A percentile compares a stretch with the other conserved stretches of the same genome.
These are phyloP conservation scores for Procambarus virginalis DNA, from an alignment of 1,140 invertebrate genomes.

Conservation along the genomic window DNA sequence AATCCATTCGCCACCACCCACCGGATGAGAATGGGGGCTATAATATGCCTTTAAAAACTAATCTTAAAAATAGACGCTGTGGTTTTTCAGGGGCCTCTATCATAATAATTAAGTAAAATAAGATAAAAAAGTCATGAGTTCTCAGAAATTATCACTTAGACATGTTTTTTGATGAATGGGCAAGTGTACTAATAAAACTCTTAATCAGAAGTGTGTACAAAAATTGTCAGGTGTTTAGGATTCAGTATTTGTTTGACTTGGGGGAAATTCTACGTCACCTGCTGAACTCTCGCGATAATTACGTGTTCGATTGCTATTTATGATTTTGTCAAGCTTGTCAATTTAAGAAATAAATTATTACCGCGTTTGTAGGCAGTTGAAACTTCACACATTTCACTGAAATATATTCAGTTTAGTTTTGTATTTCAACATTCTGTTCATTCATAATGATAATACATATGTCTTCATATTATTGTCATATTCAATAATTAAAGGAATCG, in stretches of 20 bases:
- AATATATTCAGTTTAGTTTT: not conserved
- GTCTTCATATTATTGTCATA: not conserved
- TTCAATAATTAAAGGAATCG: not conserved
- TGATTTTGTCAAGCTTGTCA: not conserved
- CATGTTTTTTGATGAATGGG: too few species aligned
- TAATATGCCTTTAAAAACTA: too few species aligned
- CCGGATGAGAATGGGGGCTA: too few species aligned
- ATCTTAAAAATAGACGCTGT: too few species aligned
- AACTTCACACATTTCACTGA: not conserved
- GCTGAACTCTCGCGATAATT: not conserved
- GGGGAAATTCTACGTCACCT: not conserved
- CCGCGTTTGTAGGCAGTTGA: not conserved
- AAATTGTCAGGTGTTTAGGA: not conserved
- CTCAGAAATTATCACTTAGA: too few species aligned
- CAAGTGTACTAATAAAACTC: too few species aligned
- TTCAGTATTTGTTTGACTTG: not conserved
- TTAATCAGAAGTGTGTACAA: not conserved
- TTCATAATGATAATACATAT: not conserved
- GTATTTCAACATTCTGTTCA: not conserved
- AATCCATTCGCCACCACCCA: too few species aligned
- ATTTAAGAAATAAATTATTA: not conserved
- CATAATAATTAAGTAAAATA: too few species aligned
- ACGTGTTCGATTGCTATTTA: not conserved
- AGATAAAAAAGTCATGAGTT: too few species aligned
- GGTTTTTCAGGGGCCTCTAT: too few species aligned